phyloP scores from a whole-genome alignment of 2,797 vertebrate species.

The Alectoris magna region DNA sequence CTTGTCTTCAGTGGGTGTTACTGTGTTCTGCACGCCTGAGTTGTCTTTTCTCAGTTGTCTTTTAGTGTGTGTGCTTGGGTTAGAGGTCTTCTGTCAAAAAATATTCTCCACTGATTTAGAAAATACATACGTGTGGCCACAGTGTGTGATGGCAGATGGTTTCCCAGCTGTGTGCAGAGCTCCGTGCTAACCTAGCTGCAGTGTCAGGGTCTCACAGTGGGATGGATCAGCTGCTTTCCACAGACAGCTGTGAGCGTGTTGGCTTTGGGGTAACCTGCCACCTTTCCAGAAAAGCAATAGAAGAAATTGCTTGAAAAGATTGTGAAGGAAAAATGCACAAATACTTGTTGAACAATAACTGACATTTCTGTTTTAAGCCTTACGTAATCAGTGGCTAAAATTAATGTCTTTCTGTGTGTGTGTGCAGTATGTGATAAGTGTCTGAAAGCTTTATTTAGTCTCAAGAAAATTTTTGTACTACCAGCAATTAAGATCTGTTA shows the following conservation, averaged over 20 bases:
- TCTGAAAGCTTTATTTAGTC: constrained; percentile 1
- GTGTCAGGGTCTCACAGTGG: neutral
- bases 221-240: neutral
- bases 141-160: neutral
- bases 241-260: neutral
- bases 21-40: neutral
- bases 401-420: neutral
- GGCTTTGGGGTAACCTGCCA: neutral
- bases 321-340: neutral
- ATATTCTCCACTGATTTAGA: neutral
- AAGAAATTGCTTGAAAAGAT: neutral
- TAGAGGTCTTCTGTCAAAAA: neutral
- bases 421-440: neutral
- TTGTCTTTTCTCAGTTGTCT: neutral
- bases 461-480: neutral
- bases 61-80: neutral
- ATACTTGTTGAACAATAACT: neutral
- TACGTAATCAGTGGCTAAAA: neutral
- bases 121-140: rapidly evolving
- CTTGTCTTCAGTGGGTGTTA: neutral
- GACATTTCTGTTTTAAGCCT: neutral
- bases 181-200: neutral
- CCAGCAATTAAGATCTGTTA: constrained; percentile 27
- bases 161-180: neutral
- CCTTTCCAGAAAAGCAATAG: rapidly evolving